These are phyloP conservation scores for Microctenopoma steveboyesi DNA, from an alignment of 2,797 vertebrate species.

Conservation along the genomic window DNA sequence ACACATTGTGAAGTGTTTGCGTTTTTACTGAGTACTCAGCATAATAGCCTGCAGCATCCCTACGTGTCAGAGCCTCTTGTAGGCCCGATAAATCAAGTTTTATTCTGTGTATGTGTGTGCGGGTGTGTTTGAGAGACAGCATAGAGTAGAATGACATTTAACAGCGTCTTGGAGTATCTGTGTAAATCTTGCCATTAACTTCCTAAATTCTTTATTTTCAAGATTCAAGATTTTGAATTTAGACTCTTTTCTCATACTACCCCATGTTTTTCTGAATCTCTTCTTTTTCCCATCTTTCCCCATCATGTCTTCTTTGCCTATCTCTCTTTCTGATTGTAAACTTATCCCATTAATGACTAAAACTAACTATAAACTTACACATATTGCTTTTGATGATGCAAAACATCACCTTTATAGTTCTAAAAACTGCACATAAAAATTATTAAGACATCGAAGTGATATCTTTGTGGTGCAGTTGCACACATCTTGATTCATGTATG, in stretches of 20 bases:
- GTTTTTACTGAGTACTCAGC: constrained; percentile 46
- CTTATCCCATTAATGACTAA: neutral
- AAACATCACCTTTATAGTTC: neutral
- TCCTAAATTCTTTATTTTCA: no score
- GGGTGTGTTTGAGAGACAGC: neutral
- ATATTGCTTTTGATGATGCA: neutral
- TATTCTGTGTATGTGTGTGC: constrained; percentile 6
- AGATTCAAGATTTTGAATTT: no score
- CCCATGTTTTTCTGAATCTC: neutral
- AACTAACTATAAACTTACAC: neutral
- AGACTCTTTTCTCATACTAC: no score
- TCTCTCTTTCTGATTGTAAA: neutral
- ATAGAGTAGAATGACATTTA: neutral
- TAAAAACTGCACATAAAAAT: neutral
- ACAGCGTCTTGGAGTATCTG: constrained; percentile 14
- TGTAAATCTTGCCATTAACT: constrained; percentile 11
- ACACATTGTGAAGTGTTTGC: constrained; percentile 41
- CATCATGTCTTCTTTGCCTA: no score
- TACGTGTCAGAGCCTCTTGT: constrained; percentile 29
- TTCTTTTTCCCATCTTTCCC: neutral
- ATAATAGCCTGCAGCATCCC: constrained; percentile 34
- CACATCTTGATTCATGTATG: constrained; percentile 16
- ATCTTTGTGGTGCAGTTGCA: constrained; percentile 1
- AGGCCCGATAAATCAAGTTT: constrained; percentile 46
- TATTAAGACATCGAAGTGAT: constrained; percentile 12